These are phyloP conservation scores for Scaptodrosophila latifasciaeformis DNA, from an alignment of 2,888 invertebrate species.

Conservation along the genomic window DNA sequence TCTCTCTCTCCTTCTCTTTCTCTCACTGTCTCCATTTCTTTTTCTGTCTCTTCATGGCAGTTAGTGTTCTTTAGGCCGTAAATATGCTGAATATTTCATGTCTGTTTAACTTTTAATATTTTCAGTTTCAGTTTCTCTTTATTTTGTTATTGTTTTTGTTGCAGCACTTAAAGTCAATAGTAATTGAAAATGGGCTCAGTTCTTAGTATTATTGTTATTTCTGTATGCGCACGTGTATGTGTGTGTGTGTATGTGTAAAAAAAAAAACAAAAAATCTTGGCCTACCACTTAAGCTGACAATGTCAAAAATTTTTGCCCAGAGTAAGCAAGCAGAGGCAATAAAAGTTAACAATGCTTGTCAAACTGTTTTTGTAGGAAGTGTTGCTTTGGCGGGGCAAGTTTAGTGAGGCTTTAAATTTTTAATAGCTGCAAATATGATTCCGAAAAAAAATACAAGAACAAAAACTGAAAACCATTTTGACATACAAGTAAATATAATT, in stretches of 20 bases:
- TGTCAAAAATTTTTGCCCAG: background rate
- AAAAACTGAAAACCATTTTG: conserved; percentile 27
- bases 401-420: conserved; percentile 35
- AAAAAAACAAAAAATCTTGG: background rate
- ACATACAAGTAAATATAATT: conserved; percentile 59
- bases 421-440: conserved; percentile 31
- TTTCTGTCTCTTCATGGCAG: too few species aligned
- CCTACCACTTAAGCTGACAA: background rate
- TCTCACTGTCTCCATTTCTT: too few species aligned
- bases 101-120: conserved; percentile 20
- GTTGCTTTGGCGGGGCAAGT: too few species aligned
- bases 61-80: conserved; percentile 13
- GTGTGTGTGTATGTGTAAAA: too few species aligned
- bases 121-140: background rate
- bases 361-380: too few species aligned
- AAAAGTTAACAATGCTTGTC: conserved; percentile 12
- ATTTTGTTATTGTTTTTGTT: conserved; percentile 10
- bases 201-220: conserved; percentile 6
- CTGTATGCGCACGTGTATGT: background rate
- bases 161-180: conserved; percentile 34
- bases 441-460: conserved; percentile 6
- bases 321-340: background rate
- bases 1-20: too few species aligned
- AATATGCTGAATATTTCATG: conserved; percentile 42
- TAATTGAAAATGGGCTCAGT: conserved; percentile 34